Evolutionary conservation across 2,797 vertebrate genomes (phyloP), one percentile per base, ranked within the genome.

Genomic region (Gobionotothen gibberifrons): DNA sequence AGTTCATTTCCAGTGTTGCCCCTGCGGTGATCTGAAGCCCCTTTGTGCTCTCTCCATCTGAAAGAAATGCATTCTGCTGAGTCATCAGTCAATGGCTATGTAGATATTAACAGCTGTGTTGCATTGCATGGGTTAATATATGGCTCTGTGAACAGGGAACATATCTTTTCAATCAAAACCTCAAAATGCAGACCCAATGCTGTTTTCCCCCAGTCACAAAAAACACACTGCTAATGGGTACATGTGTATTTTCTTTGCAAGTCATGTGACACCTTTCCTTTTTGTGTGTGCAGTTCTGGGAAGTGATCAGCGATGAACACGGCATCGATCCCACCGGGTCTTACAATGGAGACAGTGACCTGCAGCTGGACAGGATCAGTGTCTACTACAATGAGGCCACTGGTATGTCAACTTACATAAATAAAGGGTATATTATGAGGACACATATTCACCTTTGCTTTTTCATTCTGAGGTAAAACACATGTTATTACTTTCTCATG

Each of bases 351-450:
- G 95, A 96, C 91, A 94, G 94, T 60, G 95, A 96, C 89, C 90
- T 96, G 86, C 95, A 96, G 93, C 89, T 96, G 83, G 95, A 96
- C 89, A 93, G 95, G 85, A 96, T 96, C 89, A 96, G 93, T 13
- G 95, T 96, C 81, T 96, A 96, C 87, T 96, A 95, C 56, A 96
- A 96, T 51, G 95, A 96, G 83, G 95, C 95, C 43, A 92, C 94
- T 91, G 95, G 95, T 95, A 86, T 85, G 61, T 4, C 60, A 10
- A 14, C 32, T 48, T 26, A 48, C 44, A 58, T 59, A 26, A 9
- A 52, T 63, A 0, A 63, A 56, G 9, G 5, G 1, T 55, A 21
- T 55, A 29, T 44, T 43, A 17, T 39, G 13, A 29, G 1, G 16
- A 32, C 9, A 46, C 19, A 58, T 53, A 13, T 64, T 56, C 19